phyloP scores from a whole-genome alignment of 1,140 invertebrate genomes.

The Chelonus insularis region DNA sequence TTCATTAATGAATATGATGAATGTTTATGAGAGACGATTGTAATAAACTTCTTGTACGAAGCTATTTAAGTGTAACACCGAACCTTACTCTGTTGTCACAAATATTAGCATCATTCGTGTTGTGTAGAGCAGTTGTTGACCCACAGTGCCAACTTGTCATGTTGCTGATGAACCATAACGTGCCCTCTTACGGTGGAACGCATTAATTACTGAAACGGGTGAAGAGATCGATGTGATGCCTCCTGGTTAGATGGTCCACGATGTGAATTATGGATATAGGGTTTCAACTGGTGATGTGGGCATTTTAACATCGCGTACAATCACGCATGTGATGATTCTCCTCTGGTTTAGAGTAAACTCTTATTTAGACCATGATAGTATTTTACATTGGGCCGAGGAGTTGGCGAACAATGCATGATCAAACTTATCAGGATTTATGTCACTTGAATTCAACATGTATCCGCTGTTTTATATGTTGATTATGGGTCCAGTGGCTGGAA shows the following conservation, averaged over 20 bases:
- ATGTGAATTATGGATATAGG: slow-evolving; percentile 88
- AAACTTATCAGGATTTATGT: slow-evolving; percentile 83
- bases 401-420: slow-evolving; percentile 64
- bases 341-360: slow-evolving; percentile 79
- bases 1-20: slow-evolving; percentile 86
- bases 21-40: slow-evolving; percentile 78
- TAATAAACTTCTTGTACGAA: no score
- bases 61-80: slow-evolving; percentile 69
- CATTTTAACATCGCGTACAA: slow-evolving; percentile 79
- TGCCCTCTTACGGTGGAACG: slow-evolving; percentile 76
- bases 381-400: slow-evolving; percentile 89
- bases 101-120: slow-evolving; percentile 89
- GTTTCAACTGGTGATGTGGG: slow-evolving; percentile 86
- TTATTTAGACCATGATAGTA: no score
- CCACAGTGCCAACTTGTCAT: slow-evolving; percentile 74
- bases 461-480: slow-evolving; percentile 82
- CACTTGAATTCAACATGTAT: slow-evolving; percentile 86
- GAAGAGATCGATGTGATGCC: slow-evolving; percentile 65
- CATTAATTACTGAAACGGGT: slow-evolving; percentile 41
- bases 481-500: slow-evolving; percentile 91
- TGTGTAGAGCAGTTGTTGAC: slow-evolving; percentile 78
- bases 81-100: slow-evolving; percentile 81
- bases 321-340: slow-evolving; percentile 73
- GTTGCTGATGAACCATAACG: slow-evolving; percentile 55
- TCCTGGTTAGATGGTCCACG: slow-evolving; percentile 79